Evolutionary conservation across 2,113 vertebrate genomes (phyloP), one percentile per base, ranked within the genome.

Genomic region (Fregetta grallaria): DNA sequence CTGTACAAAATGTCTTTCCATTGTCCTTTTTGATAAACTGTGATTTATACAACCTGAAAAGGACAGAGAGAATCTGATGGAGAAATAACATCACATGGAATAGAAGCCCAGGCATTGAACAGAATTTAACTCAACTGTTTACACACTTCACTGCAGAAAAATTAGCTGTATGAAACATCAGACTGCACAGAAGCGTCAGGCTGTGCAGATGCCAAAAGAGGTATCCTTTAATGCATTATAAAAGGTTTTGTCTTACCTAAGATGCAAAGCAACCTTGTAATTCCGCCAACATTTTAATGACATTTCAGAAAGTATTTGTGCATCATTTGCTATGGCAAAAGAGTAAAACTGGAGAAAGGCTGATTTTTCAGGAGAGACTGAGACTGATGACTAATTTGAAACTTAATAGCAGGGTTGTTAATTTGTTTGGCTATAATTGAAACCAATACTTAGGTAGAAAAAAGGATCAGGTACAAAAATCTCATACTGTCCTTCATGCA

Each of bases 61-160:
- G 50, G 49, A 73, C 77, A 83, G 10, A 67, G 63, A 58, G 66
- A 86, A 92, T 81, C 79, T 94, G 77, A 77, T 90, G 36, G 42
- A 88, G 90, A 93, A 93, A 86, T 65, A 93, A 45, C 15, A 53
- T 83, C 27, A 38, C 29, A 55, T n/a, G 47, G 56, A 90, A 90
- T 66, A 90, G 63, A 90, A 88, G 7, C 32, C 45, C 27, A 76
- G 53, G 58, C 47, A 26, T 0, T 38, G 53, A 90, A 73, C 15
- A 80, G 85, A 94, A 90, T 93, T 88, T 52, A 90, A 92, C 56
- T 72, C 82, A 92, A 71, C 44, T 92, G 32, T 80, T 94, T 81
- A 74, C n/a, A 83, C 55, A 93, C 12, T 73, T 90, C 55, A 83
- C 34, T 81, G 59, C n/a, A 92, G 53, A 86, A 92, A 95, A 93